phyloP scores from a whole-genome alignment of 2,888 invertebrate genomes.

The Perizoma flavofasciatum region DNA sequence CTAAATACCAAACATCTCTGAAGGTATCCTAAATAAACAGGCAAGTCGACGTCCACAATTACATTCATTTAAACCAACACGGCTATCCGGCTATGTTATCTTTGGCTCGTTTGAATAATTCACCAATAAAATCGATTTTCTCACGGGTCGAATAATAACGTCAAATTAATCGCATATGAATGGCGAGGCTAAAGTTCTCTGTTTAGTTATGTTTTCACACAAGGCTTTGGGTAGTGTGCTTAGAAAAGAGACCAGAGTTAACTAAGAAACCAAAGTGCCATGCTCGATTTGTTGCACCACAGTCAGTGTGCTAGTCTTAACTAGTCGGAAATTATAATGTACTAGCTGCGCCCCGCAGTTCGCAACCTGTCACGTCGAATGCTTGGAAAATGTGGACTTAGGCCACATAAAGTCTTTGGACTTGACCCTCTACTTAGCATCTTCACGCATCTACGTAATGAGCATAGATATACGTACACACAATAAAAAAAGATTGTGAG shows the following conservation, averaged over 20 bases:
- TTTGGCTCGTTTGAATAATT: conserved; percentile 33
- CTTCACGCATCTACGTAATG: no score
- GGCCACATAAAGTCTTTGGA: no score
- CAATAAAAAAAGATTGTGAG: no score
- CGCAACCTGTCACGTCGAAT: no score
- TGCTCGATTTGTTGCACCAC: background rate
- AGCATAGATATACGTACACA: no score
- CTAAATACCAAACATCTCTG: no score
- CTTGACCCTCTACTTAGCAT: no score
- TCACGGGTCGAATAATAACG: conserved; percentile 33
- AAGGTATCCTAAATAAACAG: conserved; percentile 8
- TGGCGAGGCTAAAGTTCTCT: conserved; percentile 16
- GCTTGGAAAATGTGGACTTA: no score
- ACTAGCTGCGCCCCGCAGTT: no score
- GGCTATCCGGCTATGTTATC: conserved; percentile 32
- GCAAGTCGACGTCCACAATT: conserved; percentile 2
- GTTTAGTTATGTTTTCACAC: conserved; percentile 34
- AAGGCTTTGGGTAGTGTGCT: conserved; percentile 12
- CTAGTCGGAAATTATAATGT: no score
- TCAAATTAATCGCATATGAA: conserved; percentile 32
- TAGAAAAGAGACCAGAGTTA: conserved; percentile 5
- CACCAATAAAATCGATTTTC: conserved; percentile 34
- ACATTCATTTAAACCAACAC: conserved; percentile 24
- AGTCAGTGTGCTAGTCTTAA: no score
- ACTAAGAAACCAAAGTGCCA: background rate